Conservation (phyloP, 2,888 invertebrate species). For the Mystacides longicornis region DNA sequence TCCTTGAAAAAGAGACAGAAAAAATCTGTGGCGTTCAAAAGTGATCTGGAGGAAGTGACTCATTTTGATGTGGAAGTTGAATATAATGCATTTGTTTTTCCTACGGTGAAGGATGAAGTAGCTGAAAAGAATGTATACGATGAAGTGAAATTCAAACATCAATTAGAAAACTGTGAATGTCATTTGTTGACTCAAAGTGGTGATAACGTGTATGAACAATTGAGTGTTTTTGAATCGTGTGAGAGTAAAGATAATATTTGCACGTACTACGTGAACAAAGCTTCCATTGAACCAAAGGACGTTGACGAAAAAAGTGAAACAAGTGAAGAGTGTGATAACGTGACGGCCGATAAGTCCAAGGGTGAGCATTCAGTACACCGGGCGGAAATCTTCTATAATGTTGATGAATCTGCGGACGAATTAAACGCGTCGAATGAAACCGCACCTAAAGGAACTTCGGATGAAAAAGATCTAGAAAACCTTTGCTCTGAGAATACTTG, state of each 20-base stretch:
- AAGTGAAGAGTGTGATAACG: neutral
- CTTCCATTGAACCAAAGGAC: neutral
- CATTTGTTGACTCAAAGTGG: neutral
- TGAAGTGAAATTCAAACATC: slow-evolving; percentile 10
- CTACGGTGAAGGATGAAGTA: neutral
- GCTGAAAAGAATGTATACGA: slow-evolving; percentile 11
- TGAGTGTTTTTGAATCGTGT: slow-evolving; percentile 4
- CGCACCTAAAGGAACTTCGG: no score
- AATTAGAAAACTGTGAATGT: slow-evolving; percentile 11
- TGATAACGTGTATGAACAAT: slow-evolving; percentile 6
- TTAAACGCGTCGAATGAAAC: no score
- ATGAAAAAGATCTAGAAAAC: no score
- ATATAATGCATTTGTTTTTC: neutral
- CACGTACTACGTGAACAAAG: no score
- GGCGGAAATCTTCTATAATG: slow-evolving; percentile 1
- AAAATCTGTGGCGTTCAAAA: neutral
- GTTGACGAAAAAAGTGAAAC: neutral
- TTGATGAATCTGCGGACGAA: neutral
- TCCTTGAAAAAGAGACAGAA: neutral
- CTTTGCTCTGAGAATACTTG: no score
- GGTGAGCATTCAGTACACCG: neutral
- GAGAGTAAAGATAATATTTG: neutral
- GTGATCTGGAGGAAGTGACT: neutral
- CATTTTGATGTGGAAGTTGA: neutral
- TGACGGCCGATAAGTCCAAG: neutral